Evolutionary conservation across 2,113 vertebrate genomes (phyloP), one percentile per base, ranked within the genome.

Genomic region (Hymenochirus boettgeri): DNA sequence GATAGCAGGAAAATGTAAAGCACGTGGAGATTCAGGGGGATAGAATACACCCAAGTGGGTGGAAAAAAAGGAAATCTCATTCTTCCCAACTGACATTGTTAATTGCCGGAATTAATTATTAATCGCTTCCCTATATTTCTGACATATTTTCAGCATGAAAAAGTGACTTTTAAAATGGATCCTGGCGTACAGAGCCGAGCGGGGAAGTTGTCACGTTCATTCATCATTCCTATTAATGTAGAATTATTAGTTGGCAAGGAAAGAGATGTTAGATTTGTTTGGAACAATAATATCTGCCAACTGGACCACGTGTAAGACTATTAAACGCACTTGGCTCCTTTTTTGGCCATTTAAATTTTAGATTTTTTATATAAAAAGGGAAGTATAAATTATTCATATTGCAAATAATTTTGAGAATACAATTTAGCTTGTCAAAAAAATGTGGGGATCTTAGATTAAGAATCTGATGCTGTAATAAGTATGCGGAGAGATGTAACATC

Each of bases 51-150:
- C n/a, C n/a, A n/a, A 35, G 33, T 13, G 15, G 2, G 33, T 8
- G 33, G 33, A 3, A 13, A 11, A 23, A 22, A 60, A 45, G 13
- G 18, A 24, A 47, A 31, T 25, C 56, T 60, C 57, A 29, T 59
- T 69, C 45, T 69, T 60, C 60, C 65, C 55, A 60, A 31, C 55
- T 53, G 57, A 60, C 48, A 53, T 24, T 52, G 57, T 53, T 69
- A 69, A 69, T 69, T 60, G 65, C 47, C 46, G 18, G 12, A 17
- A 69, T 69, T 60, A 59, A 69, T 69, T 60, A 69, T 69, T 69
- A 58, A 69, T 69, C 45, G 22, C 31, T 18, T 50, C 31, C 42
- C 47, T 57, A 53, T 69, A 69, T 66, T 66, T 51, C 55, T 58
- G 46, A 42, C 64, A 66, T 47, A 56, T 51, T 59, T 58, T 51